phyloP scores from a whole-genome alignment of 2,797 vertebrate species.

The Poliocrania exsul region DNA sequence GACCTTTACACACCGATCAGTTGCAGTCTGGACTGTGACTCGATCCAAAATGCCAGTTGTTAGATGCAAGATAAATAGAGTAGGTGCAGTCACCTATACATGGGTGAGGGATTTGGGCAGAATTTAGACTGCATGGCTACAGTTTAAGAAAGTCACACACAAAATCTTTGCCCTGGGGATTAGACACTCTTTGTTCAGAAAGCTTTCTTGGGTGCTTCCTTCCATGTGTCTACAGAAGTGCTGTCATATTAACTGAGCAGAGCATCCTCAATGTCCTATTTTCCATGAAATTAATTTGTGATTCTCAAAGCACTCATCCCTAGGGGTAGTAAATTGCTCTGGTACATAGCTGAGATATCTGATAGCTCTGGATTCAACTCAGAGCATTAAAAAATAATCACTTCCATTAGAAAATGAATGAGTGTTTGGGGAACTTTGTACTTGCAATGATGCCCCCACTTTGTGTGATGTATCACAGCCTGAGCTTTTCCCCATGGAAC shows the following conservation, averaged over 20 bases:
- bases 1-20: not conserved
- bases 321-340: not conserved
- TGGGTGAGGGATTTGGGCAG: not conserved
- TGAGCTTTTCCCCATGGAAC: not conserved
- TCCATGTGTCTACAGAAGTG: not conserved
- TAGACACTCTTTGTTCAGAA: not conserved
- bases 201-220: not conserved
- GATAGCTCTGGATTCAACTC: not conserved
- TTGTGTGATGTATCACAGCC: not conserved
- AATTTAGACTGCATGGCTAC: not conserved
- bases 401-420: not conserved
- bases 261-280: not conserved
- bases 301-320: not conserved
- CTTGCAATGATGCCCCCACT: not conserved
- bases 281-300: not conserved
- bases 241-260: not conserved
- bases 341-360: not conserved
- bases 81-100: not conserved
- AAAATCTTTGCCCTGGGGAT: not conserved
- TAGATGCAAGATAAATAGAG: not conserved
- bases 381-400: not conserved
- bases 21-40: not conserved
- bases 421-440: not conserved
- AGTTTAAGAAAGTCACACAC: not conserved
- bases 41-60: not conserved